These are phyloP conservation scores for Microdon myrmicae DNA, from an alignment of 2,888 invertebrate genomes.

Conservation along the genomic window DNA sequence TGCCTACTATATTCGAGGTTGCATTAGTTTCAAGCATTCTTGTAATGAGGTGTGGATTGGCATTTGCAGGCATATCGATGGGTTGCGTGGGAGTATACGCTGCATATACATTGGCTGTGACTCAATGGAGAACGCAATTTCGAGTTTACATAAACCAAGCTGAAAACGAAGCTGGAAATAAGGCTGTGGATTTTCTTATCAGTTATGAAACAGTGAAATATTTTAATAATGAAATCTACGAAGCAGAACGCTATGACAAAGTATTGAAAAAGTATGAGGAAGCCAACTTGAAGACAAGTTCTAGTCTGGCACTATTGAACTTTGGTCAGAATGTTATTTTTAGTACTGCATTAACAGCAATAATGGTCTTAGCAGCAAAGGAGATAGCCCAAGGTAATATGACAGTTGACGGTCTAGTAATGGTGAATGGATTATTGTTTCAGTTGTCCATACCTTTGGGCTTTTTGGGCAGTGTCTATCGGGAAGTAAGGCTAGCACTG, in stretches of 20 bases:
- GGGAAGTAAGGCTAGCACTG: slow-evolving; percentile 95
- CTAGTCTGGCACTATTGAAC: slow-evolving; percentile 92
- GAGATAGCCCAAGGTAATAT: slow-evolving; percentile 91
- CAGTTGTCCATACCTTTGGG: slow-evolving; percentile 97
- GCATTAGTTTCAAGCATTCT: slow-evolving; percentile 88
- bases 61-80: slow-evolving; percentile 84
- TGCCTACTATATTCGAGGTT: slow-evolving; percentile 95
- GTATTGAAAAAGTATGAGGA: slow-evolving; percentile 86
- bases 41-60: slow-evolving; percentile 73
- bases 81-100: slow-evolving; percentile 92
- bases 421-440: slow-evolving; percentile 98
- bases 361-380: slow-evolving; percentile 93
- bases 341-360: slow-evolving; percentile 87
- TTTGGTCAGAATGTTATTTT: slow-evolving; percentile 98
- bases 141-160: slow-evolving; percentile 96
- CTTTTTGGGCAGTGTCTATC: slow-evolving; percentile 97
- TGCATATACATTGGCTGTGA: slow-evolving; percentile 86
- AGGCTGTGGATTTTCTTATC: slow-evolving; percentile 96
- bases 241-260: slow-evolving; percentile 88
- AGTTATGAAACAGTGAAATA: slow-evolving; percentile 99
- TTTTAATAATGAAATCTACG: slow-evolving; percentile 97
- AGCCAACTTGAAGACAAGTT: slow-evolving; percentile 94
- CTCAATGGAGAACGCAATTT: slow-evolving; percentile 96
- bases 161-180: slow-evolving; percentile 97
- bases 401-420: slow-evolving; percentile 96